A percentile compares a stretch with the other conserved stretches of the same genome.
These are phyloP conservation scores for Formica exsecta DNA, from an alignment of 1,140 invertebrate genomes.

Conservation along the genomic window DNA sequence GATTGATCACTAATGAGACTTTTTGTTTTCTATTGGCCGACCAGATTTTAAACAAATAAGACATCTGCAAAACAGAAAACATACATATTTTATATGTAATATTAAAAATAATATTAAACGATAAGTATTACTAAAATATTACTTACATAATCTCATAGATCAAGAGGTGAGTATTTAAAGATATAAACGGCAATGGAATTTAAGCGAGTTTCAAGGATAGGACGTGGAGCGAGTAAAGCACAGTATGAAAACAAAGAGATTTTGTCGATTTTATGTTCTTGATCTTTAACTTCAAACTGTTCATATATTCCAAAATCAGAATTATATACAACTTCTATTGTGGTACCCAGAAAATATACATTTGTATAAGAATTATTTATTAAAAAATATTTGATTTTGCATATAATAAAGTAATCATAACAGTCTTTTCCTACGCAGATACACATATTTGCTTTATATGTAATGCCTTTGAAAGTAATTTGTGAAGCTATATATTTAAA, in stretches of 20 bases:
- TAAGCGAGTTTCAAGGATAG: not conserved
- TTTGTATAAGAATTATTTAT: conserved; percentile 1
- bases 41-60: conserved; percentile 13
- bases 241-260: not conserved
- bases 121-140: not conserved
- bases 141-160: not conserved
- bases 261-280: not conserved
- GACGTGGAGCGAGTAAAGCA: not conserved
- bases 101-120: no score
- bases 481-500: conserved; percentile 4
- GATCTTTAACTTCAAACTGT: not conserved
- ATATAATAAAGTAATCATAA: conserved; percentile 9
- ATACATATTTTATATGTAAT: not conserved
- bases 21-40: conserved; percentile 7
- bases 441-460: conserved; percentile 7
- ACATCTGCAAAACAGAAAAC: conserved; percentile 14
- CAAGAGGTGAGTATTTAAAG: conserved; percentile 10
- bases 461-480: conserved; percentile 18
- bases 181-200: not conserved
- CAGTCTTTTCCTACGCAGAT: conserved; percentile 18
- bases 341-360: conserved; percentile 14
- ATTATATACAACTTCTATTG: not conserved
- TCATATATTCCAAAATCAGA: conserved; percentile 19
- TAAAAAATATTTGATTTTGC: conserved; percentile 21
- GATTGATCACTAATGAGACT: not conserved